Percentiles rank a stretch among this genome's conserved stretches.
Evolutionary conservation across 2,113 vertebrate species (phyloP).

Genomic region (Camelus dromedarius): DNA sequence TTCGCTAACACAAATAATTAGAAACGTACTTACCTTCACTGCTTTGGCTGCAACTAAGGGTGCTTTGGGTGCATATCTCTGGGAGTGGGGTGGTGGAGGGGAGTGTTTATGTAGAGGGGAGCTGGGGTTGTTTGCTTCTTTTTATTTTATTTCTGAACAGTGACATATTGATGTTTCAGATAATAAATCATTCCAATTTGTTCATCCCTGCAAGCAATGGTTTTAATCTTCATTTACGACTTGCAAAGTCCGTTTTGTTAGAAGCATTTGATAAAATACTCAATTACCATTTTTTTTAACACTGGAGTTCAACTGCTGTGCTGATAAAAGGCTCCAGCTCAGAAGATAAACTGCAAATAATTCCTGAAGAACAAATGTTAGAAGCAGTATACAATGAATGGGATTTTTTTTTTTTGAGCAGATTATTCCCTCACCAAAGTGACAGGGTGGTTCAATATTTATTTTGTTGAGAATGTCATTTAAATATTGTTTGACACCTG

Average conservation of each 20-base stretch:
- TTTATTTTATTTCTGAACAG: slow-evolving; percentile 87
- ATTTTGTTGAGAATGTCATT: slow-evolving; percentile 87
- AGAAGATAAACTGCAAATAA: slow-evolving; percentile 91
- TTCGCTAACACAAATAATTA: slow-evolving; percentile 90
- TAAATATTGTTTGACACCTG: slow-evolving; percentile 90
- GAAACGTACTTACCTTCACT: slow-evolving; percentile 89
- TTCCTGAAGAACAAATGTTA: slow-evolving; percentile 91
- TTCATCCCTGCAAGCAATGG: slow-evolving; percentile 90
- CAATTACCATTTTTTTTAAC: slow-evolving; percentile 90
- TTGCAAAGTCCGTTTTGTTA: slow-evolving; percentile 90
- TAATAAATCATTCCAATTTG: slow-evolving; percentile 94
- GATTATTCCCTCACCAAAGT: slow-evolving; percentile 88
- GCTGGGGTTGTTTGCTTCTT: slow-evolving; percentile 82
- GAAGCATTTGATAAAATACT: slow-evolving; percentile 93
- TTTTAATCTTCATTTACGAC: slow-evolving; percentile 94
- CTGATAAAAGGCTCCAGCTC: slow-evolving; percentile 88
- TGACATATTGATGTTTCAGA: slow-evolving; percentile 90
- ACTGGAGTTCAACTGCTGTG: slow-evolving; percentile 88
- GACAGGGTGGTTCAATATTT: slow-evolving; percentile 88
- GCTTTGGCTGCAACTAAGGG: slow-evolving; percentile 81
- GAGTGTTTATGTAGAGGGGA: background rate
- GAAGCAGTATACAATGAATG: slow-evolving; percentile 86
- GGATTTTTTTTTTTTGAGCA: slow-evolving; percentile 82
- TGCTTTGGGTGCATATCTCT: slow-evolving; percentile 55
- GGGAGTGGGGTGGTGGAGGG: background rate